Conservation (phyloP, 2,797 vertebrate genomes). For the Sebastolobus altivelis region DNA sequence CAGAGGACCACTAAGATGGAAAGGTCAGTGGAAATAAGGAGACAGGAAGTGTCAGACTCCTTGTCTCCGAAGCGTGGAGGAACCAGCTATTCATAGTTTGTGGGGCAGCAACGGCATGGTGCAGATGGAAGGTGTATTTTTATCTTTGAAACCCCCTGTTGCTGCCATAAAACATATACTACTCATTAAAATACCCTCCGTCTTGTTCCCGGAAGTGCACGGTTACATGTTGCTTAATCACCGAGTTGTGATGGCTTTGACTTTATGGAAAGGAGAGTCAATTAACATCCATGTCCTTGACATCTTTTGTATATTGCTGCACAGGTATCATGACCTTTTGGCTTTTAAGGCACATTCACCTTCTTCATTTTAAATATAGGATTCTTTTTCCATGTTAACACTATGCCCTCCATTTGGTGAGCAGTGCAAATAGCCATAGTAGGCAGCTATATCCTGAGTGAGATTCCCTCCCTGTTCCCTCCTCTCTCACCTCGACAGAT, state of each 20-base stretch:
- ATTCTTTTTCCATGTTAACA: not conserved
- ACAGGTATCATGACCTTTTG: not conserved
- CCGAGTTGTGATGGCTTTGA: conserved; percentile 4
- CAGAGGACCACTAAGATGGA: conserved; percentile 11
- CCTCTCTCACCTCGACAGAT: conserved; percentile 85
- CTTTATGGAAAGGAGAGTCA: not conserved
- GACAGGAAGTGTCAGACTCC: conserved; percentile 67
- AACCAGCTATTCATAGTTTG: conserved; percentile 79
- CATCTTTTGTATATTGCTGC: not conserved
- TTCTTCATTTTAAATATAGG: not conserved
- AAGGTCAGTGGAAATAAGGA: conserved; percentile 55
- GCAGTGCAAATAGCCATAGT: not conserved
- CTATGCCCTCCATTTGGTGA: not conserved
- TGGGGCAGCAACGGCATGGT: conserved; percentile 50
- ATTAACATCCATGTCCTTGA: not conserved
- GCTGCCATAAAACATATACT: conserved; percentile 61
- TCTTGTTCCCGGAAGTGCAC: conserved; percentile 4
- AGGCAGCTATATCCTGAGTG: not conserved
- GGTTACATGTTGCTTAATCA: conserved; percentile 26
- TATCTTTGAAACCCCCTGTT: conserved; percentile 65
- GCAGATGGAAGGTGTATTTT: conserved; percentile 70
- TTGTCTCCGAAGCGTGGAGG: conserved; percentile 59
- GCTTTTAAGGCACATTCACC: not conserved
- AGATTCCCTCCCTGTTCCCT: not conserved
- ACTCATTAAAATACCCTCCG: conserved; percentile 57